Evolutionary conservation across 2,797 vertebrate genomes (phyloP), one percentile per base, ranked within the genome.

Genomic region (Vultur gryphus): DNA sequence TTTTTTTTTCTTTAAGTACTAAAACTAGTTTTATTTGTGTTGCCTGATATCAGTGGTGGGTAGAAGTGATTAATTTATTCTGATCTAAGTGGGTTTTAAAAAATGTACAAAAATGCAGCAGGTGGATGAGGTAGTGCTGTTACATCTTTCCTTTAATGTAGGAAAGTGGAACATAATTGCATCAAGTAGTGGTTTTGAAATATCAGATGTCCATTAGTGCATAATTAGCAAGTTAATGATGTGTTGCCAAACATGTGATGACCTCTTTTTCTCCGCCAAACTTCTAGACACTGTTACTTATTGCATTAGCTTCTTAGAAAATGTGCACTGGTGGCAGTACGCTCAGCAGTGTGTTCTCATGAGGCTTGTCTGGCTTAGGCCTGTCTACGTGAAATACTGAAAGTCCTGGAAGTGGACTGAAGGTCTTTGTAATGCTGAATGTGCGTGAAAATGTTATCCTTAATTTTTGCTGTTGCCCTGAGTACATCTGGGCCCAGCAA

Each of bases 201-300:
- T 98, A 98, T 98, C 98, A 97, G 97, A 97, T 97, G 97, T 97
- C 97, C 98, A 98, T 98, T 98, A 98, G 97, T 90, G 95, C 95
- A 77, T 98, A 98, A 99, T 99, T 98, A 98, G 98, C 98, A 96
- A 98, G 98, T 97, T 98, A 98, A 99, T 98, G 98, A 98, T 97
- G 98, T 97, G 96, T 98, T 98, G 98, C 98, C 99, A 98, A 98
- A 98, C 97, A 98, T 97, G 98, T 97, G 98, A 98, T 98, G 90
- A 92, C 93, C 96, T 98, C 93, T 92, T 72, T 95, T 94, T 96
- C 95, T 94, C 96, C 0, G 16, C 89, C 92, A 90, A 95, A 96
- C 95, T 95, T 94, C 69, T 92, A 84, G 87, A 66, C 21, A 33
- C 73, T 80, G 48, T 55, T 90, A 55, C 89, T 96, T 87, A 92